Evolutionary conservation across 2,113 vertebrate genomes (phyloP).

Genomic region (Macrotis lagotis): DNA sequence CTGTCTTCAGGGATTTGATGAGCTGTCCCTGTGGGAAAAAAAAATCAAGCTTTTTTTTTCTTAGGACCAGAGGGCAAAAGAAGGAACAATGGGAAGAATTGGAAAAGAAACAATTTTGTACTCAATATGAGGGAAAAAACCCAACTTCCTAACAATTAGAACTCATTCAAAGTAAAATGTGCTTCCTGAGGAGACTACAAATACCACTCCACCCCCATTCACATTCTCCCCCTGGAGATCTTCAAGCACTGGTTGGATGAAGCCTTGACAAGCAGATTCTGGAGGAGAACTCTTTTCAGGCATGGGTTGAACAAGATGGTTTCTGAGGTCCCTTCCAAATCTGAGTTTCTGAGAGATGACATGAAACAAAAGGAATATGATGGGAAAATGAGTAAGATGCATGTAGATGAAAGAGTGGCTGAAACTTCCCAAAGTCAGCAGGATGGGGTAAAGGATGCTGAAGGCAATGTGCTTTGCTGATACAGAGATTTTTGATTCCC

Average conservation of each 20-base stretch:
- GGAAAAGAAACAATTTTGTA: not conserved
- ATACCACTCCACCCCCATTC: not conserved
- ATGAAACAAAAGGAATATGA: not conserved
- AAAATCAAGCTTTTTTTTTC: not conserved
- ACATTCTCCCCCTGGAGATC: too few species aligned
- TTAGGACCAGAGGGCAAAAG: not conserved
- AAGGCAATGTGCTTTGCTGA: not conserved
- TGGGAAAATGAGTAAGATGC: not conserved
- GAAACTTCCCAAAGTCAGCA: not conserved
- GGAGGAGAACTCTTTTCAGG: not conserved
- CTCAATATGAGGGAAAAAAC: not conserved
- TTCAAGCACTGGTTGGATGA: not conserved
- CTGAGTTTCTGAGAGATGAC: not conserved
- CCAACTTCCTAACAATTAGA: not conserved
- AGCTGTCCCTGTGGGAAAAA: not conserved
- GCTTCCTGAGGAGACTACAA: not conserved
- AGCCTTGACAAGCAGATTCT: not conserved
- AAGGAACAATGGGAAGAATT: not conserved
- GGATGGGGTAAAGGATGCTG: not conserved
- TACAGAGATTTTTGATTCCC: not conserved
- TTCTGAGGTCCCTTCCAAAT: not conserved
- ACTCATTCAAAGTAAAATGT: not conserved
- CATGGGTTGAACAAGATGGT: not conserved
- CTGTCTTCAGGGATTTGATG: not conserved
- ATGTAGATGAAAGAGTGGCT: not conserved